Evolutionary conservation across 2,888 invertebrate genomes (phyloP).

Genomic region (Melipona beecheii): DNA sequence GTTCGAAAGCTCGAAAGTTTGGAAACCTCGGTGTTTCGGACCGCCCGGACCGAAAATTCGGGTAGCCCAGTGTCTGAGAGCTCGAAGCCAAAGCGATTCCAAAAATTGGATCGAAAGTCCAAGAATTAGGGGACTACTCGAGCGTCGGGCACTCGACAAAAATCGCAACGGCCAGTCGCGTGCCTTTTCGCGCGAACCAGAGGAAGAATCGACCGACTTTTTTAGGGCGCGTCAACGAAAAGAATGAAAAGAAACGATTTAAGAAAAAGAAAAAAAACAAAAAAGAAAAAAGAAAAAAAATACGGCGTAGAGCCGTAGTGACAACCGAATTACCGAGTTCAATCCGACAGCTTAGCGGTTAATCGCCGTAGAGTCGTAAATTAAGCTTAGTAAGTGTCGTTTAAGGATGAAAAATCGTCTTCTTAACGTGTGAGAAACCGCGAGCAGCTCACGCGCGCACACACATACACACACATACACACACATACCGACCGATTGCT

Average conservation of each 20-base stretch:
- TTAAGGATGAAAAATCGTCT: constrained; percentile 40
- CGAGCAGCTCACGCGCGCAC: not conserved
- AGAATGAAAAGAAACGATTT: not conserved
- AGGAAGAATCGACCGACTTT: not conserved
- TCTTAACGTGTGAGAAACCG: constrained; percentile 22
- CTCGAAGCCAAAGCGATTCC: too few species aligned
- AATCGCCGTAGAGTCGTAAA: constrained; percentile 51
- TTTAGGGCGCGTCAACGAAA: not conserved
- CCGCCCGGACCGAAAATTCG: too few species aligned
- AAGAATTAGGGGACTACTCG: not conserved
- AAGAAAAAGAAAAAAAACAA: not conserved
- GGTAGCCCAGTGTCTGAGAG: too few species aligned
- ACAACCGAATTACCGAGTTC: constrained; percentile 57
- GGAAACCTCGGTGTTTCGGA: too few species aligned
- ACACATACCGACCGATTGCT: constrained; percentile 17
- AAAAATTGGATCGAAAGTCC: too few species aligned
- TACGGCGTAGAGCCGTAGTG: constrained; percentile 30
- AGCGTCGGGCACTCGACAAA: not conserved
- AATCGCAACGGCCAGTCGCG: not conserved
- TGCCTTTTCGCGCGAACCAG: not conserved
- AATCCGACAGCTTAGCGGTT: constrained; percentile 49
- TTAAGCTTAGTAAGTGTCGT: constrained; percentile 40
- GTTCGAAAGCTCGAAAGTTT: too few species aligned
- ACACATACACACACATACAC: not conserved
- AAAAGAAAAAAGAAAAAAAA: not conserved